A percentile compares a stretch with the other conserved stretches of the same genome.
phyloP scores from a whole-genome alignment of 2,888 invertebrate species.

The Lypha dubia region DNA sequence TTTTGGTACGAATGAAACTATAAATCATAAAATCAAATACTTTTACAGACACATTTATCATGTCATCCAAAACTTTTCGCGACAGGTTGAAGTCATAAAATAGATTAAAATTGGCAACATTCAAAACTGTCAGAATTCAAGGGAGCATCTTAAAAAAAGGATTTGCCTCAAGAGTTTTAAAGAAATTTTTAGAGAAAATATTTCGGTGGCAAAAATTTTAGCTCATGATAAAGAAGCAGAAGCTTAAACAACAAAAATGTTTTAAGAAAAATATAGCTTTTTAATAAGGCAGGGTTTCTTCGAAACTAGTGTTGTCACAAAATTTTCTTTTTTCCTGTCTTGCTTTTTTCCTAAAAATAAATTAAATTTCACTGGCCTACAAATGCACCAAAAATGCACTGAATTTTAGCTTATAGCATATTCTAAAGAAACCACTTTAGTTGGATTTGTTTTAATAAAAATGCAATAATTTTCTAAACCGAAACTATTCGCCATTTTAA shows the following conservation, averaged over 20 bases:
- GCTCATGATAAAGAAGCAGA: no score
- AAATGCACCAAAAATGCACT: no score
- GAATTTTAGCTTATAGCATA: no score
- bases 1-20: conserved; percentile 61
- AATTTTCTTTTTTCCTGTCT: no score
- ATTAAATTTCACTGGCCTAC: no score
- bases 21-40: conserved; percentile 67
- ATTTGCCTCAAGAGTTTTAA: no score
- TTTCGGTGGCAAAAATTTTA: background rate
- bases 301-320: no score
- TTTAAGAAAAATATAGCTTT: no score
- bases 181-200: background rate
- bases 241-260: no score
- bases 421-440: background rate
- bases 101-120: conserved; percentile 9
- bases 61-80: conserved; percentile 59
- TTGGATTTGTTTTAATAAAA: background rate
- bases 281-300: no score
- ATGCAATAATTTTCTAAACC: background rate
- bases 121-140: background rate
- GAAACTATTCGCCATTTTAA: background rate
- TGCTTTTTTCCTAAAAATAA: no score
- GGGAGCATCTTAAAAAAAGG: conserved; percentile 1
- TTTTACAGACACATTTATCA: conserved; percentile 60
- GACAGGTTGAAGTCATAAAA: conserved; percentile 48